Evolutionary conservation across 2,113 vertebrate species (phyloP), one percentile per base, ranked within the genome.

Genomic region (Cyphomyrus discorhynchus): DNA sequence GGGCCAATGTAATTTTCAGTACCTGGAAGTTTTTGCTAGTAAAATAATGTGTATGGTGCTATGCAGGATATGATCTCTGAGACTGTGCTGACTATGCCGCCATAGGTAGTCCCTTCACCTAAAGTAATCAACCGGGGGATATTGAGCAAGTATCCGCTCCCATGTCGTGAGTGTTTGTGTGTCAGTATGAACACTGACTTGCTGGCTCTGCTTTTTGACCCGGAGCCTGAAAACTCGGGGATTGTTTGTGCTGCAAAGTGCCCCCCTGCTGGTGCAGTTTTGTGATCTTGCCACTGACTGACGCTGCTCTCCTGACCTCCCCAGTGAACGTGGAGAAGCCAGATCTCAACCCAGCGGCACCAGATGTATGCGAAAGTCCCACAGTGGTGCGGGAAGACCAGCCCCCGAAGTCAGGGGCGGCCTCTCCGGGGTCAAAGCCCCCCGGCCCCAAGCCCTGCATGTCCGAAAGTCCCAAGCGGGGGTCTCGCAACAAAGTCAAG

Each of bases 401-500:
- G 66, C 50, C 77, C 7, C 42, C 13, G 47, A 10, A 80, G 47
- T 7, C 27, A 5, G 83, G 70, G 83, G 17, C 88, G 11, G 87
- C 87, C 17, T 56, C 86, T 58, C 86, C 86, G 24, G 52, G 13
- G 24, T 50, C 31, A 35, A 39, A 83, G 11, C 74, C 47, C 8
- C 50, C 1, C 3, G 0, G 85, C 50, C 70, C 46, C 77, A 0
- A 88, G 31, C 74, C 90, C 3, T 62, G 88, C 42, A 21, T n/a
- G 4, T 89, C 27, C 21, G 97, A 97, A 92, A 99, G 98, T 92
- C 98, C 98, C 82, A 98, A 95, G 95, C 98, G 96, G 94, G 95
- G 96, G 46, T 92, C 95, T 58, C 97, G 98, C 93, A 98, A 93
- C 93, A 96, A 96, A 95, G 97, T 99, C 77, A 98, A 96, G 93